phyloP scores from a whole-genome alignment of 2,797 vertebrate genomes.

The Microcaecilia unicolor region DNA sequence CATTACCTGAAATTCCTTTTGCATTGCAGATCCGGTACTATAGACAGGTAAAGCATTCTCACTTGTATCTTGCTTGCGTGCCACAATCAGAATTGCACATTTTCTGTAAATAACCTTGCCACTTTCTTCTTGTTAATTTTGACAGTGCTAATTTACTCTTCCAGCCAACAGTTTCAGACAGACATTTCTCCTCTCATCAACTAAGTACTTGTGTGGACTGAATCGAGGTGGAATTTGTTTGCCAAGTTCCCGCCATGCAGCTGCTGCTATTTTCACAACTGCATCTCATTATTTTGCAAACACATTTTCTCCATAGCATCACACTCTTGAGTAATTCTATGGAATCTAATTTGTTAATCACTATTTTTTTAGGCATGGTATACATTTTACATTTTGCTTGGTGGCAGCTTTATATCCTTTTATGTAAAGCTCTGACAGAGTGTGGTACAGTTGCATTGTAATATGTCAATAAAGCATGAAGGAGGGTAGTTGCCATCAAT shows the following conservation, averaged over 20 bases:
- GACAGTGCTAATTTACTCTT: slow-evolving; percentile 4
- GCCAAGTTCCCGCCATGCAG: slow-evolving; percentile 26
- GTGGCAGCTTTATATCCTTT: background rate
- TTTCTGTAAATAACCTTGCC: background rate
- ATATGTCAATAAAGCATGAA: too few relatives aligned
- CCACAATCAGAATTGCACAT: too few relatives aligned
- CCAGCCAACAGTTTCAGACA: slow-evolving; percentile 6
- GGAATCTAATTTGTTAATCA: too few relatives aligned
- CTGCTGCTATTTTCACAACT: slow-evolving; percentile 30
- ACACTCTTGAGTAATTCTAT: too few relatives aligned
- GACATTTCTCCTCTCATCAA: slow-evolving; percentile 23
- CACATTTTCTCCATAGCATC: slow-evolving; percentile 8
- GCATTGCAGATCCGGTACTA: too few relatives aligned
- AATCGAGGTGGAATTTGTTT: slow-evolving; percentile 33
- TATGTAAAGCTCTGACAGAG: background rate
- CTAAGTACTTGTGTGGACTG: slow-evolving; percentile 16
- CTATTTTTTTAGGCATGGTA: too few relatives aligned
- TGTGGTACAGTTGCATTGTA: too few relatives aligned
- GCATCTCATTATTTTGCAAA: slow-evolving; percentile 24
- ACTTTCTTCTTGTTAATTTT: slow-evolving; percentile 7
- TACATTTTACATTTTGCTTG: too few relatives aligned
- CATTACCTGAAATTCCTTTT: too few relatives aligned
- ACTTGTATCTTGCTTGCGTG: too few relatives aligned
- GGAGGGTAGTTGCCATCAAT: too few relatives aligned
- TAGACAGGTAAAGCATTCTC: too few relatives aligned